A percentile compares a stretch with the other conserved stretches of the same genome.
These are phyloP conservation scores for Danio choprae DNA, from an alignment of 2,797 vertebrate species.

Conservation along the genomic window DNA sequence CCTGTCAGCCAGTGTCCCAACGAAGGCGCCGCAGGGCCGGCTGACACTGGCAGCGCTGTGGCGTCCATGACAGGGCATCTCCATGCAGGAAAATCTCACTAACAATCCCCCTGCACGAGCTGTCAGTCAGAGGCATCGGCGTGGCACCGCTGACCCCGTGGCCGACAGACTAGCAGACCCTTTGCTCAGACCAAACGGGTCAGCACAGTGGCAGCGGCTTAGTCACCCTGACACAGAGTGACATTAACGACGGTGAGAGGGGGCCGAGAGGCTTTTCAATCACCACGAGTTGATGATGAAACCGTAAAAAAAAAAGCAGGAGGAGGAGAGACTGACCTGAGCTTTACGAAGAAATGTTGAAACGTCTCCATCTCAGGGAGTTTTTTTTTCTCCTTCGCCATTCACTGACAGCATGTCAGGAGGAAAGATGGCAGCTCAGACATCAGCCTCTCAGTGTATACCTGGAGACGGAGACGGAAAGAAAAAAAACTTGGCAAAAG, in stretches of 20 bases:
- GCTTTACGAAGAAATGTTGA: slow-evolving; percentile 37
- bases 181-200: slow-evolving; percentile 44
- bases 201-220: slow-evolving; percentile 14
- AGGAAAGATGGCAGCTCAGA: slow-evolving; percentile 51
- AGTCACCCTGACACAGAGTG: slow-evolving; percentile 53
- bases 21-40: slow-evolving; percentile 73
- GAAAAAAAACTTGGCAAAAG: slow-evolving; percentile 46
- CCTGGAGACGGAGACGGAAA: slow-evolving; percentile 43
- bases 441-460: slow-evolving; percentile 31
- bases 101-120: slow-evolving; percentile 77
- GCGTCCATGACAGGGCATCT: slow-evolving; percentile 76
- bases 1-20: slow-evolving; percentile 74
- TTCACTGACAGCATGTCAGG: slow-evolving; percentile 54
- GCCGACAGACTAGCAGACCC: slow-evolving; percentile 67
- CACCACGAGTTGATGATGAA: slow-evolving; percentile 60
- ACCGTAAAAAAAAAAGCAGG: slow-evolving; percentile 27
- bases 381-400: slow-evolving; percentile 1
- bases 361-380: slow-evolving; percentile 50
- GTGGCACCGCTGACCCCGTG: slow-evolving; percentile 72
- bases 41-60: slow-evolving; percentile 74
- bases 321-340: slow-evolving; percentile 24
- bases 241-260: slow-evolving; percentile 50
- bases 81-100: slow-evolving; percentile 78
- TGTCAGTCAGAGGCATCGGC: slow-evolving; percentile 74
- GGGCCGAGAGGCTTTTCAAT: slow-evolving; percentile 70